These are phyloP conservation scores for Sparidentex hasta DNA, from an alignment of 2,797 vertebrate genomes.

Conservation along the genomic window DNA sequence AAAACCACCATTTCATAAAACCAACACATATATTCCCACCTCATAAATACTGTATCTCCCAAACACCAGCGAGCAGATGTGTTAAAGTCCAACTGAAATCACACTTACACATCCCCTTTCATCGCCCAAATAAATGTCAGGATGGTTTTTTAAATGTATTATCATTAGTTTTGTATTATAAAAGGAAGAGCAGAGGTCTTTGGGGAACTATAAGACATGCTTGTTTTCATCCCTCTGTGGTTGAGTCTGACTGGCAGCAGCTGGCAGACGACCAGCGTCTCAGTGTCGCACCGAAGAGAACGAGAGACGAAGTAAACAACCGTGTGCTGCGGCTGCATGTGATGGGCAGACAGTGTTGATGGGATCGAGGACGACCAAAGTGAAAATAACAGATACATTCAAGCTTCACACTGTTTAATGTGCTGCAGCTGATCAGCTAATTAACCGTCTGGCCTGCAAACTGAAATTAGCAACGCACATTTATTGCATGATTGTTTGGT, in stretches of 20 bases:
- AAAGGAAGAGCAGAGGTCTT: neutral
- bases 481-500: neutral
- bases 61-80: constrained; percentile 24
- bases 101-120: neutral
- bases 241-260: neutral
- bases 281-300: neutral
- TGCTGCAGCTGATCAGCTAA: neutral
- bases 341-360: neutral
- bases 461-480: neutral
- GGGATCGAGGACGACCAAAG: neutral
- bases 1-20: constrained; percentile 46
- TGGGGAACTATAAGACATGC: neutral
- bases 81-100: constrained; percentile 20
- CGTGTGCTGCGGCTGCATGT: neutral
- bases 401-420: neutral
- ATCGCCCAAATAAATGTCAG: neutral
- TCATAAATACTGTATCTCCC: constrained; percentile 22
- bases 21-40: constrained; percentile 26
- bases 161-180: too few species aligned
- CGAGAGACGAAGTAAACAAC: neutral
- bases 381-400: neutral
- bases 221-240: neutral
- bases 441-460: neutral
- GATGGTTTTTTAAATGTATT: neutral
- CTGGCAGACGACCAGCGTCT: neutral